These are phyloP conservation scores for Fissipunctia ypsillon DNA, from an alignment of 2,888 invertebrate genomes.

Conservation along the genomic window DNA sequence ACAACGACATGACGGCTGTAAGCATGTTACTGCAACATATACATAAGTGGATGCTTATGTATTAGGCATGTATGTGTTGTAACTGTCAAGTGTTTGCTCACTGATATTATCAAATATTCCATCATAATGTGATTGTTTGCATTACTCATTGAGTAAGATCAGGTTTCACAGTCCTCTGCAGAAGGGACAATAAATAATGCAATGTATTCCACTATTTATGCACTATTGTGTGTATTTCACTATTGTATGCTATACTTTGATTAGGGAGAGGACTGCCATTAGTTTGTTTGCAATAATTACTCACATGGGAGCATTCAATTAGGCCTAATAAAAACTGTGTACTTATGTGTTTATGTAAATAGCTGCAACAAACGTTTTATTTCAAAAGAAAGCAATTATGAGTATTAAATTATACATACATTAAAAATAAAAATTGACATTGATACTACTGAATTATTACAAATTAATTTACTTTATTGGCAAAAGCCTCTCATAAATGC, in stretches of 20 bases:
- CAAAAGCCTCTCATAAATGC: no score
- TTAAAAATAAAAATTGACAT: no score
- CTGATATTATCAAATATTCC: slow-evolving; percentile 40
- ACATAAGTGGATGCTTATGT: neutral
- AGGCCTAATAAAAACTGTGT: neutral
- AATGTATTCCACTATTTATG: neutral
- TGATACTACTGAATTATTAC: no score
- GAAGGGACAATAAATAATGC: neutral
- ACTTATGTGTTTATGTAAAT: neutral
- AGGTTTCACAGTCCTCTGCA: slow-evolving; percentile 4
- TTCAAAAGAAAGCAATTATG: neutral
- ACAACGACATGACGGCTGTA: no score
- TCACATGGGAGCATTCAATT: neutral
- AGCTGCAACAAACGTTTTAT: neutral
- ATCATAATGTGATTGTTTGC: slow-evolving; percentile 29
- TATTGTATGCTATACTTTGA: neutral
- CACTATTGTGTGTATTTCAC: no score
- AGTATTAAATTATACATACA: no score
- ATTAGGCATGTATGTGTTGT: neutral
- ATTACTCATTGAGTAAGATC: slow-evolving; percentile 9
- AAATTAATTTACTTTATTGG: no score
- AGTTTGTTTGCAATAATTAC: neutral
- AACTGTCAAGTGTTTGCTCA: neutral
- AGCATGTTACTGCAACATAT: no score
- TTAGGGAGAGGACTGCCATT: neutral